Percentiles rank a stretch among this genome's conserved stretches.
These are phyloP conservation scores for Amblyopsis rosae DNA, from an alignment of 2,113 vertebrate species.

Conservation along the genomic window DNA sequence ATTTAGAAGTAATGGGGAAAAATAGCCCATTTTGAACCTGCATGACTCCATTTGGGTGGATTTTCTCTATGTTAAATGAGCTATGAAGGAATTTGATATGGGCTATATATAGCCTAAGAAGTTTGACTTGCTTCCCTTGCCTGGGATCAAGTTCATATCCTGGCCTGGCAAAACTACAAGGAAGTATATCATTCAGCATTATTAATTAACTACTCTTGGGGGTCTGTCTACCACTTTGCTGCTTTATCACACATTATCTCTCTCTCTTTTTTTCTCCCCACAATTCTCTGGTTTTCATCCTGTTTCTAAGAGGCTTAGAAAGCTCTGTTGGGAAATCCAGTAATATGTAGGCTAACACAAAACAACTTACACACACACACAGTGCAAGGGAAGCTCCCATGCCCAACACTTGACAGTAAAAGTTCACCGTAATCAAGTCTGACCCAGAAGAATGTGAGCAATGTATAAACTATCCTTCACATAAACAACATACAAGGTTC, in stretches of 20 bases:
- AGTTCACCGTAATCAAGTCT: constrained; percentile 23
- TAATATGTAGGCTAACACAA: constrained; percentile 12
- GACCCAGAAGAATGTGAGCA: constrained; percentile 44
- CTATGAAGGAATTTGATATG: constrained; percentile 13
- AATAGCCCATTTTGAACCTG: not conserved
- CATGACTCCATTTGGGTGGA: not conserved
- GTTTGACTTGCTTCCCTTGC: no score
- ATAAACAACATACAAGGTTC: constrained; percentile 1
- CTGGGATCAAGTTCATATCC: not conserved
- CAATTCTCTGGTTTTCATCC: constrained; percentile 28
- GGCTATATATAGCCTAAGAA: not conserved
- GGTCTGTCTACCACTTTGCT: constrained; percentile 8
- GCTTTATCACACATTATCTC: not conserved
- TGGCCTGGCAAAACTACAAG: not conserved
- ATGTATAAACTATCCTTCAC: constrained; percentile 27
- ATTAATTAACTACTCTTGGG: no score
- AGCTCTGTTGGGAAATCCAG: constrained; percentile 51
- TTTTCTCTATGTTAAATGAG: constrained; percentile 7
- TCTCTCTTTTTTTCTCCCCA: constrained; percentile 20
- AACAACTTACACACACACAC: not conserved
- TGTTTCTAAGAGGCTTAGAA: constrained; percentile 50
- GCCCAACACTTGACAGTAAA: constrained; percentile 22
- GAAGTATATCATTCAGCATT: no score
- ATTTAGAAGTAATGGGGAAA: constrained; percentile 5
- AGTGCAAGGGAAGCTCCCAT: not conserved